Evolutionary conservation across 1,140 invertebrate genomes (phyloP).

Genomic region (Zaprionus africanus): DNA sequence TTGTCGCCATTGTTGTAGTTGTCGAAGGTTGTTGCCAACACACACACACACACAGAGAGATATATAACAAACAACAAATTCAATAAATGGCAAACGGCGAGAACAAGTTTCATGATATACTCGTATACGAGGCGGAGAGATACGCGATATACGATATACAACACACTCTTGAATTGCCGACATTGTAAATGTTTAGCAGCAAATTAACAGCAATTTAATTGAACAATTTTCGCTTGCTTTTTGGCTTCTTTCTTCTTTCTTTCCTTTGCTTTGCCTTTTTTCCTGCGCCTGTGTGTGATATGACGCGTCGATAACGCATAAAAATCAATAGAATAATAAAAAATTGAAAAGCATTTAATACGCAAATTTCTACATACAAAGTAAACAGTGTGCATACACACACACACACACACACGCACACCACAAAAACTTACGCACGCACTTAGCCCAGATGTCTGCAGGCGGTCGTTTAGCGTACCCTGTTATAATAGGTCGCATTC

Average conservation of each 20-base stretch:
- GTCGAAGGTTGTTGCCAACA: slow-evolving; percentile 49
- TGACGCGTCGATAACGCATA: slow-evolving; percentile 43
- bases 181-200: slow-evolving; percentile 76
- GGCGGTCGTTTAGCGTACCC: slow-evolving; percentile 7
- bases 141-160: slow-evolving; percentile 11
- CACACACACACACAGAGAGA: slow-evolving; percentile 28
- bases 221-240: slow-evolving; percentile 50
- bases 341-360: slow-evolving; percentile 74
- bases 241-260: slow-evolving; percentile 26
- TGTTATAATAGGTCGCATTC: not conserved
- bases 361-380: slow-evolving; percentile 36
- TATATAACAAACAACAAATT: slow-evolving; percentile 35
- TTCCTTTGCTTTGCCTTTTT: slow-evolving; percentile 25
- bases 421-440: slow-evolving; percentile 8
- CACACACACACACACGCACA: not conserved
- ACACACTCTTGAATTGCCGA: slow-evolving; percentile 34
- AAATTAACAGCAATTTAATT: slow-evolving; percentile 79
- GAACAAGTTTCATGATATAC: slow-evolving; percentile 60
- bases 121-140: not conserved
- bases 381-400: slow-evolving; percentile 8
- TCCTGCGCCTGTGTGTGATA: slow-evolving; percentile 11
- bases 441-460: slow-evolving; percentile 20
- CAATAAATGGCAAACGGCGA: slow-evolving; percentile 57
- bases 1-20: slow-evolving; percentile 29
- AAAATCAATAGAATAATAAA: slow-evolving; percentile 78